Evolutionary conservation across 2,888 invertebrate species (phyloP).

Genomic region (Limnephilus rhombicus): DNA sequence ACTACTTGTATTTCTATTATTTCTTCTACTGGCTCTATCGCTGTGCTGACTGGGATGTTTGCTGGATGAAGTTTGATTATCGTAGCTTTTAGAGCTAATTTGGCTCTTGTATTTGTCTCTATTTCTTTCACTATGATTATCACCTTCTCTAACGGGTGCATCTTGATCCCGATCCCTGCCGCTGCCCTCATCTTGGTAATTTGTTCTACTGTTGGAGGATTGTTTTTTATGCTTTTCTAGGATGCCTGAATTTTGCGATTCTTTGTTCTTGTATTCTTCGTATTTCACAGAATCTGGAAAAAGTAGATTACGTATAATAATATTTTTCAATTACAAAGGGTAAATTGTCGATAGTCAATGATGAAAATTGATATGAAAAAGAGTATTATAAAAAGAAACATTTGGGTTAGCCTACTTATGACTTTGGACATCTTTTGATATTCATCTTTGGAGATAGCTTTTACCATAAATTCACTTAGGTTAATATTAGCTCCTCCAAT

Average conservation of each 20-base stretch:
- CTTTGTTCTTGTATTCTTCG: conserved; percentile 82
- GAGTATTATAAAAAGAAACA: background rate
- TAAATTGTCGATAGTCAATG: background rate
- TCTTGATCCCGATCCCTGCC: background rate
- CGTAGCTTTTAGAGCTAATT: background rate
- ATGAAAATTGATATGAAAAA: conserved; percentile 3
- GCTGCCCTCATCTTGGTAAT: conserved; percentile 60
- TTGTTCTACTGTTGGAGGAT: background rate
- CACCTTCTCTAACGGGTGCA: background rate
- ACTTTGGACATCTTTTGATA: conserved; percentile 90
- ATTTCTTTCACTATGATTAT: background rate
- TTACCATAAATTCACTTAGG: conserved; percentile 87
- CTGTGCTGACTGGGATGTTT: background rate
- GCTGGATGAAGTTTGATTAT: conserved; percentile 6
- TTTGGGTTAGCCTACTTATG: conserved; percentile 84
- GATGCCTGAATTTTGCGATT: conserved; percentile 67
- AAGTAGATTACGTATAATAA: conserved; percentile 6
- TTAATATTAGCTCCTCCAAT: conserved; percentile 83
- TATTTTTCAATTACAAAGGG: conserved; percentile 33
- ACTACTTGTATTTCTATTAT: conserved; percentile 59
- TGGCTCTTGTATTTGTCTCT: conserved; percentile 6
- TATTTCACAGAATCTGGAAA: conserved; percentile 83
- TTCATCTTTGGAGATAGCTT: conserved; percentile 88
- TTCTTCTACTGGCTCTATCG: background rate
- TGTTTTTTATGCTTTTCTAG: conserved; percentile 27